phyloP scores from a whole-genome alignment of 2,113 vertebrate species.

The Cygnus buccinator region DNA sequence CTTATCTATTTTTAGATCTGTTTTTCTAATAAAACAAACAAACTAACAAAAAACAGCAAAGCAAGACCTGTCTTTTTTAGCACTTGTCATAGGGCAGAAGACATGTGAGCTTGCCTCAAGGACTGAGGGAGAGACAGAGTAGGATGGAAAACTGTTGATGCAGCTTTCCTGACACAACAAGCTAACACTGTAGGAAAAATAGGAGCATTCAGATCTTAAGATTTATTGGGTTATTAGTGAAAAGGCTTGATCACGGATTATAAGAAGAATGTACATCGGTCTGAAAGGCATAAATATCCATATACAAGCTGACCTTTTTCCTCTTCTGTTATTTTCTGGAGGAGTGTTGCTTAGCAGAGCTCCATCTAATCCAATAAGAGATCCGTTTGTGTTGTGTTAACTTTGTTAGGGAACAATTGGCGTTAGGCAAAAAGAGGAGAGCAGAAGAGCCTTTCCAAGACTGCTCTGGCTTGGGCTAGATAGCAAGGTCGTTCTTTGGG shows the following conservation, averaged over 20 bases:
- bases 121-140: neutral
- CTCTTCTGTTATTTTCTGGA: neutral
- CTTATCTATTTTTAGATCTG: fast-evolving
- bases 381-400: neutral
- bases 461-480: constrained; percentile 14
- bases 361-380: neutral
- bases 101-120: neutral
- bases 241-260: neutral
- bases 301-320: neutral
- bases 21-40: neutral
- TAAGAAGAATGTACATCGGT: neutral
- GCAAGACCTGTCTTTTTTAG: neutral
- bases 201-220: neutral
- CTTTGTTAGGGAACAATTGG: neutral
- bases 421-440: neutral
- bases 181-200: constrained; percentile 8
- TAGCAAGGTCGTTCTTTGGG: neutral
- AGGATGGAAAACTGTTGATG: constrained; percentile 38
- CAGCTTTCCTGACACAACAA: constrained; percentile 10
- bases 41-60: neutral
- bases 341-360: constrained; percentile 48
- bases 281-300: neutral
- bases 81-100: neutral
- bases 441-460: neutral
- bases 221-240: neutral